Evolutionary conservation across 2,888 invertebrate species (phyloP).

Genomic region (Andrena bicolor): DNA sequence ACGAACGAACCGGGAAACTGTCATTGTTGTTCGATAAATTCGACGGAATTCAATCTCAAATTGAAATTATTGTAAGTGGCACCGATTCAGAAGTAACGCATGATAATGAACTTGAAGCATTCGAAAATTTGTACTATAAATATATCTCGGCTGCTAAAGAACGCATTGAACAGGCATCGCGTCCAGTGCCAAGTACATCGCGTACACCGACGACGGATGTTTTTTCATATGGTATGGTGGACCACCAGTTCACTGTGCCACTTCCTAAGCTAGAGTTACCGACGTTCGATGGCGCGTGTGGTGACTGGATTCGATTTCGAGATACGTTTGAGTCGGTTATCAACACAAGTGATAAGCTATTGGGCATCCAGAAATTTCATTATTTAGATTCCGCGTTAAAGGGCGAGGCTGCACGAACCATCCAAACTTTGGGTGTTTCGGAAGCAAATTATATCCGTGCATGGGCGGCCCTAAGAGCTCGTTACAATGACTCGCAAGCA

Average conservation of each 20-base stretch:
- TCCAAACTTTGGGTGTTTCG: background rate
- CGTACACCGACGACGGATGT: too few species aligned
- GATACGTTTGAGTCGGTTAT: conserved; percentile 21
- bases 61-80: background rate
- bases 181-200: background rate
- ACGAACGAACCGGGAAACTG: background rate
- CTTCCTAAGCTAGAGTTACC: background rate
- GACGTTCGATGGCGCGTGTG: background rate
- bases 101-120: background rate
- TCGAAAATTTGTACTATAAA: too few species aligned
- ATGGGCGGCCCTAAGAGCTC: background rate
- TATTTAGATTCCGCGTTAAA: background rate
- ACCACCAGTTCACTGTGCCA: too few species aligned
- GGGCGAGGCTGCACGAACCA: background rate
- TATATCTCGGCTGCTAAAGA: too few species aligned
- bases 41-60: background rate
- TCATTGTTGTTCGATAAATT: background rate
- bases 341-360: background rate
- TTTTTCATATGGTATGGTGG: too few species aligned
- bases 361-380: background rate
- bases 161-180: background rate
- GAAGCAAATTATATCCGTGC: background rate
- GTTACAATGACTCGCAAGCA: background rate
- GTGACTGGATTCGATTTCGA: background rate
- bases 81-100: background rate